Base-by-base conservation (phyloP, 2,888 invertebrate genomes). In the Sinodicranocentrus sp. region DNA sequence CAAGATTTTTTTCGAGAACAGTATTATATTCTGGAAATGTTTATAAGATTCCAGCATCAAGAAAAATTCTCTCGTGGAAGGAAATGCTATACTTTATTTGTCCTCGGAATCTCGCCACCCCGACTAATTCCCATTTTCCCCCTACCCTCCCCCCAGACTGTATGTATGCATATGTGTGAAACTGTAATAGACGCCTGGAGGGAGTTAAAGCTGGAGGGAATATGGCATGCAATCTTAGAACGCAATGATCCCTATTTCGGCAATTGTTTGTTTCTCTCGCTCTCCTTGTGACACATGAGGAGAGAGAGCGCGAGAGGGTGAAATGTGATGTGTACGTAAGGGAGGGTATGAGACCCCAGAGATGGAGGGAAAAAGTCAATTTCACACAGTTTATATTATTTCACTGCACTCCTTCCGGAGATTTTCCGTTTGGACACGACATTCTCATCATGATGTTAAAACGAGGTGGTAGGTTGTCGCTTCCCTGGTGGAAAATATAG, bases 291-390 rank as follows among this genome's bases (percentile, higher is more conserved):
- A 43, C 43, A 65, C 10, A 21, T 19, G 39, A 43, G 21, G 21
- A 57, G 25, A 21, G 21, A 65, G 52, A 70, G 70, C 28, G 70
- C 19, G 52, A 52, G 70, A 70, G 43, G 15, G 19, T 28, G 13
- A 33, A 33, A 33, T 33, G 10, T 3, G 33, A 33, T 3, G 10
- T 33, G 33, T 33, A 33, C 10, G 33, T 6, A 33, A 67, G 26
- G 52, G 26, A 52, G 17, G n/a, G 26, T 65, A 65, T 65, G 65
- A 43, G 65, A 65, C 65, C 61, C 73, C 57, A 43, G 43, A 72
- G 43, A 43, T 72, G 43, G 33, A 57, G 72, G 39, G 48, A 21
- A 71, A 76, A 83, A 83, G 83, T 76, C 83, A 83, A 83, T 83
- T 83, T 77, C 77, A 68, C 44, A 59, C 21, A 61, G 70, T 70